Base-by-base conservation (phyloP, 2,797 vertebrate species). In the Phataginus tricuspis region DNA sequence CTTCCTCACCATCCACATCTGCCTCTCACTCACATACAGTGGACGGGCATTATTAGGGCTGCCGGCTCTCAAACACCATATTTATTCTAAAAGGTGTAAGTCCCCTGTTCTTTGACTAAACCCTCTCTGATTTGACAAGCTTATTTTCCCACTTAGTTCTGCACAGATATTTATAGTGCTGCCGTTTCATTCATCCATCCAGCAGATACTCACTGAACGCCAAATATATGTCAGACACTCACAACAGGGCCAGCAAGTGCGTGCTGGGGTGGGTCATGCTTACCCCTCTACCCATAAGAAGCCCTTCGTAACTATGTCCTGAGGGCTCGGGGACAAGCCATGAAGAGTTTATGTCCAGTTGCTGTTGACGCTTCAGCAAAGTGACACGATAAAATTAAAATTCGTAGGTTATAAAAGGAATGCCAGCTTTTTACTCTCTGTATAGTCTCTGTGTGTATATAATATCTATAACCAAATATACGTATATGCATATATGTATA, bases 311-410 rank as follows among this genome's bases (percentile, higher is more conserved):
- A 55, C 55, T 23, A 64, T 59, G 64, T 51, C 31, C 37, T 68
- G 34, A 94, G 49, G 18, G 1, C 7, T 79, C 5, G 11, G 15
- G 89, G 19, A 7, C 10, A 91, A 66, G 5, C 18, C 11, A 89
- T n/a, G 14, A 91, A 93, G 15, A 10, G 5, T 23, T 90, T 59
- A 92, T 55, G 23, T 89, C 51, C 13, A 27, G 29, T 8, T 83
- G 91, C 83, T 82, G 27, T 49, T 90, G 94, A 34, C 82, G 11
- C 37, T 51, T 86, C 53, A 42, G 59, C 16, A 92, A 83, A 4
- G 34, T 77, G 72, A 82, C 6, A 16, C 7, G 64, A 64, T 27
- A n/a, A 49, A 57, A 82, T 49, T 66, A 85, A 97, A 95, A 95
- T 96, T 10, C 5, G n/a, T 45, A 69, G 53, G 23, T 77, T 69